phyloP scores from a whole-genome alignment of 2,888 invertebrate species.

The Clepsis dumicolana region DNA sequence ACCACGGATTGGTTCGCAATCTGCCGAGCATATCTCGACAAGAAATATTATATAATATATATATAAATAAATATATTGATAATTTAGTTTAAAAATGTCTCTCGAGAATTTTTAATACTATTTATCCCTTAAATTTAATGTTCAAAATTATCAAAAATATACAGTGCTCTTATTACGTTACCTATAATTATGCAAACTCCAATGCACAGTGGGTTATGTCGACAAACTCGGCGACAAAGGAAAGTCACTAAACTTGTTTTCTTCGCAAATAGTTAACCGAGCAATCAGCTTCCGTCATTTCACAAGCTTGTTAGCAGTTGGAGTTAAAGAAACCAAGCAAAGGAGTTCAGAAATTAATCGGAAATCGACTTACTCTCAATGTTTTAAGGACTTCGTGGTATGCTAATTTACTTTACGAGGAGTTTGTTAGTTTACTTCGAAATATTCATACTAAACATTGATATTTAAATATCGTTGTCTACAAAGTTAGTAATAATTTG shows the following conservation, averaged over 20 bases:
- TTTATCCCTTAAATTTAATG: too few species aligned
- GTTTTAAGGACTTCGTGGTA: background rate
- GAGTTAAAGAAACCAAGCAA: conserved; percentile 45
- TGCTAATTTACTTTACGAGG: background rate
- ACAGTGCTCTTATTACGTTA: background rate
- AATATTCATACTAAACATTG: background rate
- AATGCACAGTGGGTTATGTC: conserved; percentile 45
- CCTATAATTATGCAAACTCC: conserved; percentile 40
- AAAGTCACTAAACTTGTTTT: conserved; percentile 57
- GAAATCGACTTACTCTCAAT: background rate
- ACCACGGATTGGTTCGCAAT: too few species aligned
- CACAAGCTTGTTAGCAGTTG: conserved; percentile 62
- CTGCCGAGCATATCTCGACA: too few species aligned
- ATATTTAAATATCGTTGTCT: too few species aligned
- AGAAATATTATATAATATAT: too few species aligned
- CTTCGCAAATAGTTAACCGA: conserved; percentile 55
- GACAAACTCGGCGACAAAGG: conserved; percentile 50
- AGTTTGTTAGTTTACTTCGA: background rate
- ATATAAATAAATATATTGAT: too few species aligned
- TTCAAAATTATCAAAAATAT: background rate
- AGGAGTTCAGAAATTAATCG: conserved; percentile 5
- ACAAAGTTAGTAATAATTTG: too few species aligned
- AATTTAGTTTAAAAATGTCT: too few species aligned
- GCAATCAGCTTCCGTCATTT: conserved; percentile 61
- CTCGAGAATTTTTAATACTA: too few species aligned